phyloP scores from a whole-genome alignment of 2,797 vertebrate species.

The Argyrosomus regius region DNA sequence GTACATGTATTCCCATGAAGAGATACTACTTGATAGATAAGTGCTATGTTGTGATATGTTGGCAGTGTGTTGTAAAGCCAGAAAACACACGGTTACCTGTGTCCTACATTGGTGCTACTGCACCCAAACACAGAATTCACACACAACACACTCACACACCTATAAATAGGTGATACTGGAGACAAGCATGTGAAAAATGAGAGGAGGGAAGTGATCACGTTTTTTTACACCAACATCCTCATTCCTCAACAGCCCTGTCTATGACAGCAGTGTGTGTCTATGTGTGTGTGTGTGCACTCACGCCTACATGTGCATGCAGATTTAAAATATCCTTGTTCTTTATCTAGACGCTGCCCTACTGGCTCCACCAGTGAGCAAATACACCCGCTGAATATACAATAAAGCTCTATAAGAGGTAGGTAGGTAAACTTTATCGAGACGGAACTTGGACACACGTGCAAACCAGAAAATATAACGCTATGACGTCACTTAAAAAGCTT shows the following conservation, averaged over 20 bases:
- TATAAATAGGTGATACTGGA: slow-evolving; percentile 28
- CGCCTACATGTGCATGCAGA: not conserved
- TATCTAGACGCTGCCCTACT: slow-evolving; percentile 13
- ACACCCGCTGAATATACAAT: slow-evolving; percentile 8
- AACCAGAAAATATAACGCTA: not conserved
- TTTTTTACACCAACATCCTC: slow-evolving; percentile 59
- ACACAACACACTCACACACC: slow-evolving; percentile 39
- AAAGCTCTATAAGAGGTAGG: not conserved
- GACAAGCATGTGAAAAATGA: slow-evolving; percentile 57
- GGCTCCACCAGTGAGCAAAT: slow-evolving; percentile 34
- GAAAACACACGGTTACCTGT: slow-evolving; percentile 22
- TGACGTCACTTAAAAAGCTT: not conserved
- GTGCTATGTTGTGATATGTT: not conserved
- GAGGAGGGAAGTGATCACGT: slow-evolving; percentile 25
- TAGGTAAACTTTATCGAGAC: not conserved
- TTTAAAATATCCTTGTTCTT: slow-evolving; percentile 25
- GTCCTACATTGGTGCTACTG: slow-evolving; percentile 21
- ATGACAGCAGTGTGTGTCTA: not conserved
- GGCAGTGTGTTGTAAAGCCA: not conserved
- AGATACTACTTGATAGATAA: not conserved
- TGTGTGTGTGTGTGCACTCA: not conserved
- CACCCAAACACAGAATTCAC: slow-evolving; percentile 11
- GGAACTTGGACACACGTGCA: not conserved
- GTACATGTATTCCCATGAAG: not conserved
- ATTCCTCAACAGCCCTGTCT: slow-evolving; percentile 53